Base-by-base conservation (phyloP, 2,113 vertebrate genomes). In the Melanocharis versteri region DNA sequence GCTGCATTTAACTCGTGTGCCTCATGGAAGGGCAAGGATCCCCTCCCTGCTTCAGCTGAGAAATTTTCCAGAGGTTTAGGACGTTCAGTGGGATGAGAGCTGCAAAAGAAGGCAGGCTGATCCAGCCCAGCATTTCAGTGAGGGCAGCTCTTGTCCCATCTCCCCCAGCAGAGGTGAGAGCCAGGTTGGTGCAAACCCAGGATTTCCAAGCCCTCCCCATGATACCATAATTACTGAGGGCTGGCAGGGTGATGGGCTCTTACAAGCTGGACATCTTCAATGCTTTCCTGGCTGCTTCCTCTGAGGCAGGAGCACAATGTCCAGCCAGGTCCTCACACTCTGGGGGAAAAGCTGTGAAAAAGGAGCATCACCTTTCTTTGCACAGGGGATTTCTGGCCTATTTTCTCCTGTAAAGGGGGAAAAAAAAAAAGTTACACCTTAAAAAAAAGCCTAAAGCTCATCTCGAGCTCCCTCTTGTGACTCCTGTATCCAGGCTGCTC, bases 221-320 rank as follows among this genome's bases (percentile, higher is more conserved):
- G 1, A 15, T 3, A 2, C 42, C 30, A 3, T 2, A 30, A 1
- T n/a, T 1, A 0, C 48, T 6, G 3, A 64, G 27, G 40, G 33
- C 58, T 57, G 50, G 19, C 42, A 72, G 48, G 56, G 5, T 6
- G 12, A 72, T 26, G 26, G 23, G 23, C 27, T 82, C 10, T 42
- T 54, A 20, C 53, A 87, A 45, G 31, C 27, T 68, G 45, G 40
- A 19, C 21, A 61, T 22, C 60, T 50, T 53, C 37, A 37, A 0
- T 2, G 2, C 57, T 64, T 26, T 40, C 23, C 42, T 53, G 58
- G 61, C 20, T 85, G 47, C 35, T 73, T 33, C 26, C n/a, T 87
- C 54, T 24, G 51, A 78, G 28, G 24, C 37, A 56, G 62, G 11
- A 56, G 31, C 11, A 70, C 51, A 28, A 40, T 3, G 2, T 35